These are phyloP conservation scores for Poeciliopsis presidionis DNA, from an alignment of 2,797 vertebrate species.

Conservation along the genomic window DNA sequence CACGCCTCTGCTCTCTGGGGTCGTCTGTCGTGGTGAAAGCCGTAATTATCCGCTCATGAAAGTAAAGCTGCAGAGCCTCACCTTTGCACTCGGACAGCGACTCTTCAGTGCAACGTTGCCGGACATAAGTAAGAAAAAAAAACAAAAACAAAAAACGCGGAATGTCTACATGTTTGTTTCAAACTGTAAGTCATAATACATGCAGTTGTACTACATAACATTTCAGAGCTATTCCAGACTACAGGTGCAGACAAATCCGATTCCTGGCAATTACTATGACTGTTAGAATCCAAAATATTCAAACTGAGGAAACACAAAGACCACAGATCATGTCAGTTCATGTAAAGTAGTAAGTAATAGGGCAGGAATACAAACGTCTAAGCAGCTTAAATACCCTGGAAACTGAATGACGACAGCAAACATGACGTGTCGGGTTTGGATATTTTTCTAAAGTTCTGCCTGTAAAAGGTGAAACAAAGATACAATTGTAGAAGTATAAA, in stretches of 20 bases:
- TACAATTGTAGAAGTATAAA: background rate
- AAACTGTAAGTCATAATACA: no score
- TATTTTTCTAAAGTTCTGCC: background rate
- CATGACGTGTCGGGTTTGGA: background rate
- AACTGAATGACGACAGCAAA: background rate
- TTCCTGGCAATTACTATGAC: no score
- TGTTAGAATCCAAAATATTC: background rate
- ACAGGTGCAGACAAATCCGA: no score
- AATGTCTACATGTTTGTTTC: no score
- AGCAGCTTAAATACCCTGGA: background rate
- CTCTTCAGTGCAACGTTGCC: no score
- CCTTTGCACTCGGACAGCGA: no score
- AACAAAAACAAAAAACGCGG: no score
- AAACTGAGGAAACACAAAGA: background rate
- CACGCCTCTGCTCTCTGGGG: background rate
- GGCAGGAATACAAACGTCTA: background rate
- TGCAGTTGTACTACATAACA: no score
- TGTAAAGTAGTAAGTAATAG: background rate
- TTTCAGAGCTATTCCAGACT: no score
- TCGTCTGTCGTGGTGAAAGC: background rate
- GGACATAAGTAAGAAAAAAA: no score
- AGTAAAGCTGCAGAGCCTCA: no score
- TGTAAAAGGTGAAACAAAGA: background rate
- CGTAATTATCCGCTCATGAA: no score
- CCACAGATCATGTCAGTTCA: background rate